These are phyloP conservation scores for Gymnoscelis rufifasciata DNA, from an alignment of 2,888 invertebrate species.

Conservation along the genomic window DNA sequence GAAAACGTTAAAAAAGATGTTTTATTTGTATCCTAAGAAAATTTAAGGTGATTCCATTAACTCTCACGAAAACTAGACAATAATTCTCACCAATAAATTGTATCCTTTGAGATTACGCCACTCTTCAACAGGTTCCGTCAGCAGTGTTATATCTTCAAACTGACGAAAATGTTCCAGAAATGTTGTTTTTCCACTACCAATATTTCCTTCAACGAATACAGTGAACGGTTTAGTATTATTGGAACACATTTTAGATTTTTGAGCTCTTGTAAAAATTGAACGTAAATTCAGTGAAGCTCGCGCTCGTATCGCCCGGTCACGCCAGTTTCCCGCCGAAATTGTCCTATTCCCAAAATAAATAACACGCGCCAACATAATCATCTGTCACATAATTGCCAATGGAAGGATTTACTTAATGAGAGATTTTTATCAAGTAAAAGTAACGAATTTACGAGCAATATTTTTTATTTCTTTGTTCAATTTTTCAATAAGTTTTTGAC, in stretches of 20 bases:
- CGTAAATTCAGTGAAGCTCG: conserved; percentile 9
- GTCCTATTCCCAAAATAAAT: conserved; percentile 39
- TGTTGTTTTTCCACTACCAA: conserved; percentile 94
- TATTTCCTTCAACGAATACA: conserved; percentile 92
- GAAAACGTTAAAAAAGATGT: conserved; percentile 24
- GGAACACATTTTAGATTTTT: conserved; percentile 50
- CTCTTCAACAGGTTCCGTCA: conserved; percentile 89
- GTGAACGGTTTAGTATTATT: conserved; percentile 83
- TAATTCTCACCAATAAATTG: conserved; percentile 82
- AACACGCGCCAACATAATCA: conserved; percentile 44
- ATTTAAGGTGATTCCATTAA: no score
- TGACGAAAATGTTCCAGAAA: conserved; percentile 89
- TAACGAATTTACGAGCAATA: no score
- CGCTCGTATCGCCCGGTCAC: conserved; percentile 4
- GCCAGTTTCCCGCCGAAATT: conserved; percentile 57
- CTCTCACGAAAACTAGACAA: not conserved
- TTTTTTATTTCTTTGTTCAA: no score
- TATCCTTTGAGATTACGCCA: conserved; percentile 90
- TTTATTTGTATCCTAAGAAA: not conserved
- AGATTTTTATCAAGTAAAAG: no score
- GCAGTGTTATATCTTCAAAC: conserved; percentile 82
- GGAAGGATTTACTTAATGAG: conserved; percentile 26
- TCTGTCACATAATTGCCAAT: conserved; percentile 38
- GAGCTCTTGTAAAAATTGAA: conserved; percentile 36
- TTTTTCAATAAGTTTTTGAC: no score